Evolutionary conservation across 2,797 vertebrate species (phyloP).

Genomic region (Huso huso): DNA sequence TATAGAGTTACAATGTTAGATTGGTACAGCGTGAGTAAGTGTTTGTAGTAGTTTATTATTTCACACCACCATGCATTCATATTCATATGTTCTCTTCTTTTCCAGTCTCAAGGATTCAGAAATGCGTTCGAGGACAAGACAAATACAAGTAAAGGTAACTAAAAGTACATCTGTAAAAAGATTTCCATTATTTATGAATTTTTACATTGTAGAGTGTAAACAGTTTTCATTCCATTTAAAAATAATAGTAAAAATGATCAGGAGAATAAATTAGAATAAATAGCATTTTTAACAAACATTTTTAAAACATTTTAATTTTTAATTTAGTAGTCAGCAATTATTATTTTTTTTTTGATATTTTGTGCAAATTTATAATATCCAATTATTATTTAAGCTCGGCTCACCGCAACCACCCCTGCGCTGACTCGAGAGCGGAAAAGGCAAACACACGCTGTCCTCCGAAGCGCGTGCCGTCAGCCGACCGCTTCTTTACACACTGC

Average conservation of each 20-base stretch:
- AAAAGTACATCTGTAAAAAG: no score
- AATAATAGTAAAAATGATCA: conserved; percentile 32
- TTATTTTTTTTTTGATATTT: no score
- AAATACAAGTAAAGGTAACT: no score
- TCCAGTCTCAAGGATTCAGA: conserved; percentile 36
- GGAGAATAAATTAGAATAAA: conserved; percentile 35
- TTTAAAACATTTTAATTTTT: background rate
- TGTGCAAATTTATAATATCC: no score
- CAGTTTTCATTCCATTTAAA: conserved; percentile 38
- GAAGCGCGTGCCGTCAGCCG: no score
- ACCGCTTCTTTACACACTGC: no score
- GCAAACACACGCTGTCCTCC: no score
- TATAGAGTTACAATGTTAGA: conserved; percentile 39
- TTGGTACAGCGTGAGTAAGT: conserved; percentile 57
- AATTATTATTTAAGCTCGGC: no score
- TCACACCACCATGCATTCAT: conserved; percentile 57
- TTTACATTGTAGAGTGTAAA: conserved; percentile 51
- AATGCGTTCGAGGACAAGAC: conserved; percentile 20
- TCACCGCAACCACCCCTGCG: no score
- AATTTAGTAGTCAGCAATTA: no score
- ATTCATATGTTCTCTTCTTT: conserved; percentile 32
- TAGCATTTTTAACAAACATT: conserved; percentile 17
- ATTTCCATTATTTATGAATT: conserved; percentile 37
- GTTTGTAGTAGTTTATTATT: conserved; percentile 41
- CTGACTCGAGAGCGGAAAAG: no score